phyloP scores from a whole-genome alignment of 2,797 vertebrate genomes.

The Sphenodon punctatus region DNA sequence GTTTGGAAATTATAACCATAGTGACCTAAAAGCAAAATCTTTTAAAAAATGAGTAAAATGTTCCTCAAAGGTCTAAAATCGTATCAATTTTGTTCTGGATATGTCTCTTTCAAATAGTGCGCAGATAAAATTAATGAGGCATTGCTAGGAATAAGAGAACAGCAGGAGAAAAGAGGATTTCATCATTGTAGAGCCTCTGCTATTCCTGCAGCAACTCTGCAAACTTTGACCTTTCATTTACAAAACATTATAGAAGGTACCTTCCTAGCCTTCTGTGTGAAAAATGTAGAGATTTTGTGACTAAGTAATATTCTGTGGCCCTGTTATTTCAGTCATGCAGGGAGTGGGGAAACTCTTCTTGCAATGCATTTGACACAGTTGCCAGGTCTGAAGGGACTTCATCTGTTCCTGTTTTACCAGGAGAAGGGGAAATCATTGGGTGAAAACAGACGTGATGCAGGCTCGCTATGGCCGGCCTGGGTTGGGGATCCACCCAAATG shows the following conservation, averaged over 20 bases:
- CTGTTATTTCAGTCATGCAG: not conserved
- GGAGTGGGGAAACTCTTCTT: not conserved
- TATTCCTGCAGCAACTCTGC: not conserved
- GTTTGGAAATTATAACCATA: not conserved
- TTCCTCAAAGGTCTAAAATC: not conserved
- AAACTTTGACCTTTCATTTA: not conserved
- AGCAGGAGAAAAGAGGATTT: not conserved
- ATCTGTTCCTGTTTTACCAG: too few species aligned
- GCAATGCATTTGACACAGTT: not conserved
- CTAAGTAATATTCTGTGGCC: not conserved
- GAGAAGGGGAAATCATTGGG: too few species aligned
- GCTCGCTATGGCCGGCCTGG: too few species aligned
- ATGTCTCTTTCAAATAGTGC: not conserved
- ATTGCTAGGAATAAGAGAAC: not conserved
- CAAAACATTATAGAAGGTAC: not conserved
- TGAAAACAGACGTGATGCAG: too few species aligned
- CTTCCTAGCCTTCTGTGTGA: not conserved
- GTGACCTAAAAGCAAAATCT: not conserved
- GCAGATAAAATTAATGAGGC: not conserved
- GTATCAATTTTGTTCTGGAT: not conserved
- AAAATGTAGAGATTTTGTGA: not conserved
- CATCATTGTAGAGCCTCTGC: not conserved
- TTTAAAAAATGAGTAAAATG: not conserved
- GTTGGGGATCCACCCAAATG: too few species aligned
- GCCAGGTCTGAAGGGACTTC: not conserved